These are phyloP conservation scores for Microcebus tavaratra DNA, from an alignment of 2,113 vertebrate species.

Conservation along the genomic window DNA sequence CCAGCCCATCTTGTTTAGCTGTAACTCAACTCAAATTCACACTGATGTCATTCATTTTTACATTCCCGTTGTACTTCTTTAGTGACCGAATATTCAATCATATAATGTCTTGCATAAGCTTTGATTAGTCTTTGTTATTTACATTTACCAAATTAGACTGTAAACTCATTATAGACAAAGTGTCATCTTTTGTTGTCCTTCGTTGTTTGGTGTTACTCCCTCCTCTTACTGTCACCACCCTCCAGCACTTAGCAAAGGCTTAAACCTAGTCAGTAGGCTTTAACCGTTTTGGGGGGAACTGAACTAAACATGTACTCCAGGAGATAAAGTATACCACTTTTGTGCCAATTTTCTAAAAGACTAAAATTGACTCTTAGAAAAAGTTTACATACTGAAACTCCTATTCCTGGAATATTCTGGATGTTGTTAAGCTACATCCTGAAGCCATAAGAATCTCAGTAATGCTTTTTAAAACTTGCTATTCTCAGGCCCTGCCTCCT, in stretches of 20 bases:
- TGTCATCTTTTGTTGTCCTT: neutral
- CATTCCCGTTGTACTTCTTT: neutral
- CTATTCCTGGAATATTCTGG: neutral
- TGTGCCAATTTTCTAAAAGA: neutral
- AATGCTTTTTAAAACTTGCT: neutral
- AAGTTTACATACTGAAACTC: neutral
- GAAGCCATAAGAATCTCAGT: neutral
- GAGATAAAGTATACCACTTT: neutral
- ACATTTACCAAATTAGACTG: neutral
- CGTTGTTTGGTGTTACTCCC: neutral
- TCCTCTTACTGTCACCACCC: neutral
- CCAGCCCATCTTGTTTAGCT: neutral
- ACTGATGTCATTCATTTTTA: neutral
- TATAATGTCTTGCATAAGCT: neutral
- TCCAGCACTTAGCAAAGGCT: neutral
- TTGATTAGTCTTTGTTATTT: neutral
- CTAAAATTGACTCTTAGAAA: neutral
- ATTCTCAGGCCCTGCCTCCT: neutral
- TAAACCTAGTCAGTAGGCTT: neutral
- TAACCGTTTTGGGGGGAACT: neutral
- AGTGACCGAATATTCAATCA: neutral
- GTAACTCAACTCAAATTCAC: neutral
- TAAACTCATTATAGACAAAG: neutral
- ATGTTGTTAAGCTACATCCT: neutral
- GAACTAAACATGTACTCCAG: neutral